Conservation (phyloP, 1,140 invertebrate genomes). For the Zaprionus capensis region DNA sequence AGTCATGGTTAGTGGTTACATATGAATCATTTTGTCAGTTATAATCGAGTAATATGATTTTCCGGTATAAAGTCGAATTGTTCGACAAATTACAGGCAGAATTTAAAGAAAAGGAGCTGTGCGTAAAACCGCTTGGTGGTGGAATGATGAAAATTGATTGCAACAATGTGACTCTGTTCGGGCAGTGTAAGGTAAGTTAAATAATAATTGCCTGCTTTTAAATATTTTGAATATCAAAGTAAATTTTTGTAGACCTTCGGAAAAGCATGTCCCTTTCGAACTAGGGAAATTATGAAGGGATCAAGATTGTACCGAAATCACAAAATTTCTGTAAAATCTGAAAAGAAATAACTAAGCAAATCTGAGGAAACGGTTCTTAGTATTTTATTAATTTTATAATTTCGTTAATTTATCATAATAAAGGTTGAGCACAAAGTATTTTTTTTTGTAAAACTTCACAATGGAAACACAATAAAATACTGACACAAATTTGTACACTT, state of each 20-base stretch:
- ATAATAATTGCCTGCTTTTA: not conserved
- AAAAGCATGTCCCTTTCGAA: conserved; percentile 47
- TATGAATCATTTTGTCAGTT: not conserved
- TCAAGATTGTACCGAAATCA: conserved; percentile 33
- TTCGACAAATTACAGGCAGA: conserved; percentile 32
- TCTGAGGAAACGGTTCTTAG: too few relatives aligned
- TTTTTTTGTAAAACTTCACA: too few relatives aligned
- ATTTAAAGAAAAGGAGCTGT: conserved; percentile 40
- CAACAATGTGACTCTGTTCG: conserved; percentile 32
- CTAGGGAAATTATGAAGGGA: conserved; percentile 41
- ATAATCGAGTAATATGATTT: not conserved
- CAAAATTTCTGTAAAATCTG: conserved; percentile 17
- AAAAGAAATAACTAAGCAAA: too few relatives aligned
- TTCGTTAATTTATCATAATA: too few relatives aligned
- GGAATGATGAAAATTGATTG: conserved; percentile 40
- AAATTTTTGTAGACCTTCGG: conserved; percentile 51
- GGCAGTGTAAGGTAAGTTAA: conserved; percentile 47
- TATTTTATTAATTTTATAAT: too few relatives aligned
- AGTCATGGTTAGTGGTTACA: conserved; percentile 44
- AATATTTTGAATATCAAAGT: not conserved
- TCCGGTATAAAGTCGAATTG: conserved; percentile 12
- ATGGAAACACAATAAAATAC: conserved; percentile 15
- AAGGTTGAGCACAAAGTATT: too few relatives aligned
- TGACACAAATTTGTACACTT: not conserved
- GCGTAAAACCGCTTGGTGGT: conserved; percentile 51